These are phyloP conservation scores for Diarsia mendica DNA, from an alignment of 2,888 invertebrate species.

Conservation along the genomic window DNA sequence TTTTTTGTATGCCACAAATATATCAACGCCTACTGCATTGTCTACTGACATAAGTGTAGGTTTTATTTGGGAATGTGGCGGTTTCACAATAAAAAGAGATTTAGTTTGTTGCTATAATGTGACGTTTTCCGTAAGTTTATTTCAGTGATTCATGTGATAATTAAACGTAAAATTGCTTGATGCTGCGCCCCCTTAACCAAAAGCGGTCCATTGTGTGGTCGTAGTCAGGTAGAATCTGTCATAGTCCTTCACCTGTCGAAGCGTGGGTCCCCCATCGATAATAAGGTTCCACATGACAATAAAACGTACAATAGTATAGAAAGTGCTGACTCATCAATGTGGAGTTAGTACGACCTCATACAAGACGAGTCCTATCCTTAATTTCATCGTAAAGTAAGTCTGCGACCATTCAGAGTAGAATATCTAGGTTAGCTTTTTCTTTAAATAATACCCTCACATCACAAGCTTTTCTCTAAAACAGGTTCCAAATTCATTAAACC, in stretches of 20 bases:
- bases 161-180: not conserved
- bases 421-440: not conserved
- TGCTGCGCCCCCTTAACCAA: not conserved
- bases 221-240: not conserved
- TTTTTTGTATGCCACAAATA: conserved; percentile 44
- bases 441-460: not conserved
- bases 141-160: not conserved
- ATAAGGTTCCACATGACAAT: not conserved
- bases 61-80: conserved; percentile 15
- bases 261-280: not conserved
- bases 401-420: not conserved
- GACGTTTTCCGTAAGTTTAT: not conserved
- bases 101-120: not conserved
- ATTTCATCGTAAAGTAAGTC: conserved; percentile 9
- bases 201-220: not conserved
- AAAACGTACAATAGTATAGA: conserved; percentile 4
- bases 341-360: conserved; percentile 1
- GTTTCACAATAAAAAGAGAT: not conserved
- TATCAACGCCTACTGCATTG: conserved; percentile 46
- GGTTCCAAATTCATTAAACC: not conserved
- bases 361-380: not conserved
- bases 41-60: conserved; percentile 18
- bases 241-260: not conserved
- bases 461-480: not conserved
- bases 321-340: conserved; percentile 17